A percentile compares a stretch with the other conserved stretches of the same genome.
phyloP scores from a whole-genome alignment of 2,888 invertebrate species.

The Salpingus planirostris region DNA sequence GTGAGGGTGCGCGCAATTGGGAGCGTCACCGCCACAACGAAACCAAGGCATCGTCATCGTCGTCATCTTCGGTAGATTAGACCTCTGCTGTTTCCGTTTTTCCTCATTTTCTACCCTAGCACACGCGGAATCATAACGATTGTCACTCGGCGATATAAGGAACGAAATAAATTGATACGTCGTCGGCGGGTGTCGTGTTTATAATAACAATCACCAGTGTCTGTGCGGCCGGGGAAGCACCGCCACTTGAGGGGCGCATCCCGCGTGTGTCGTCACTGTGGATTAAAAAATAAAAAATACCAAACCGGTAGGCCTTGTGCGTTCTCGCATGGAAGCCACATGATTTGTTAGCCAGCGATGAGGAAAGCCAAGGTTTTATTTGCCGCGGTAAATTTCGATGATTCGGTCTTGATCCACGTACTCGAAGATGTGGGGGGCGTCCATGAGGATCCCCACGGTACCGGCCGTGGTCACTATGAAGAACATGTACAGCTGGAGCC shows the following conservation, averaged over 20 bases:
- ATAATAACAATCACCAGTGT: constrained; percentile 18
- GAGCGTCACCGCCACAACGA: too few relatives aligned
- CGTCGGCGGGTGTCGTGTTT: constrained; percentile 23
- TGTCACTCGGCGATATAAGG: constrained; percentile 35
- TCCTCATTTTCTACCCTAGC: constrained; percentile 4
- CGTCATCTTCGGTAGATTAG: too few relatives aligned
- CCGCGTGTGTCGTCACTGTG: too few relatives aligned
- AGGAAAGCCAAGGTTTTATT: constrained; percentile 48
- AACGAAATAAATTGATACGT: constrained; percentile 24
- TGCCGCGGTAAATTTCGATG: constrained; percentile 89
- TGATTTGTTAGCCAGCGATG: constrained; percentile 36
- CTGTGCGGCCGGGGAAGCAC: too few relatives aligned
- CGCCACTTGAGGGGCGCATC: too few relatives aligned
- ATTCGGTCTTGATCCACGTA: constrained; percentile 95
- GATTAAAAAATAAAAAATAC: constrained; percentile 12
- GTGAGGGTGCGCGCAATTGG: too few relatives aligned
- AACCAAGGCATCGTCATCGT: too few relatives aligned
- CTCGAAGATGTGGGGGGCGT: constrained; percentile 96
- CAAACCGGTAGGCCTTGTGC: constrained; percentile 32
- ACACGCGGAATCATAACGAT: constrained; percentile 25
- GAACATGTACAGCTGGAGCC: constrained; percentile 91
- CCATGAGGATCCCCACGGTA: constrained; percentile 92
- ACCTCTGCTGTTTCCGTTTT: too few relatives aligned
- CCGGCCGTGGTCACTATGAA: constrained; percentile 93
- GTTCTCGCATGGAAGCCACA: constrained; percentile 39